Evolutionary conservation across 2,797 vertebrate species (phyloP).

Genomic region (Eidolon dupreanum): DNA sequence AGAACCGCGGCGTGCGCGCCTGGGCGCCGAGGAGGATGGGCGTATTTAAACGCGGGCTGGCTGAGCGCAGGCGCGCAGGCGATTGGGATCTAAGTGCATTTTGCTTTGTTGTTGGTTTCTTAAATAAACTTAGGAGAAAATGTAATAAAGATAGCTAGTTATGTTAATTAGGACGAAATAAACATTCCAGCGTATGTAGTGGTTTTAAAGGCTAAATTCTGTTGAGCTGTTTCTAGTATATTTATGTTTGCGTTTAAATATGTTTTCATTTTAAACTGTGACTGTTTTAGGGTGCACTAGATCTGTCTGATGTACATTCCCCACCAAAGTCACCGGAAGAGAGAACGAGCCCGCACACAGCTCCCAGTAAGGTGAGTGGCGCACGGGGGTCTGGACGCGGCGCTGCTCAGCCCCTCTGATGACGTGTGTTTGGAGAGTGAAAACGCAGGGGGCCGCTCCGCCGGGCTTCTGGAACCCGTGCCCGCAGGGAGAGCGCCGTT

Average conservation of each 20-base stretch:
- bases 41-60: too few species aligned
- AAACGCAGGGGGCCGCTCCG: too few species aligned
- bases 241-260: background rate
- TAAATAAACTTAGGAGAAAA: background rate
- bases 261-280: background rate
- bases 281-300: conserved; percentile 73
- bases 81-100: background rate
- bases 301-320: conserved; percentile 75
- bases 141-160: background rate
- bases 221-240: background rate
- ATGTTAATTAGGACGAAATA: background rate
- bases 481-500: too few species aligned
- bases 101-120: background rate
- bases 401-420: too few species aligned
- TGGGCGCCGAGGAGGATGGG: too few species aligned
- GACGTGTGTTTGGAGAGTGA: too few species aligned
- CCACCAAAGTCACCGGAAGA: conserved; percentile 82
- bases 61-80: accelerated
- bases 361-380: conserved; percentile 84
- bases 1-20: too few species aligned
- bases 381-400: too few species aligned
- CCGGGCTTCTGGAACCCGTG: too few species aligned
- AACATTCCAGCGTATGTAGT: background rate
- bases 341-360: conserved; percentile 41
- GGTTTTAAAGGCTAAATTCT: background rate